Evolutionary conservation across 2,888 invertebrate species (phyloP).

Genomic region (Acronicta leporina): DNA sequence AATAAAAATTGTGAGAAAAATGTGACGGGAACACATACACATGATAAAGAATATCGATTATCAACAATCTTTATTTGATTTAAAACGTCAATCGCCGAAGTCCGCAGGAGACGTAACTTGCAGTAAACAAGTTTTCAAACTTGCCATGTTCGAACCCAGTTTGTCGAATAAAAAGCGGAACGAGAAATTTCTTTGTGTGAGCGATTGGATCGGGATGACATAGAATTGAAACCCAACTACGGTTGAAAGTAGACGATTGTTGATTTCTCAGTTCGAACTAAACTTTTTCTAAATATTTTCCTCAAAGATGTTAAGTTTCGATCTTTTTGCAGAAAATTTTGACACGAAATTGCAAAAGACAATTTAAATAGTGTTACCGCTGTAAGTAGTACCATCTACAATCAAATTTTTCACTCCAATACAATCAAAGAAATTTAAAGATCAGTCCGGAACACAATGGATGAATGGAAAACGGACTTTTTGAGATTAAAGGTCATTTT

Average conservation of each 20-base stretch:
- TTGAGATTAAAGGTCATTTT: no score
- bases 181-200: constrained; percentile 54
- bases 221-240: constrained; percentile 35
- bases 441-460: no score
- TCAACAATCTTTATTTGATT: constrained; percentile 43
- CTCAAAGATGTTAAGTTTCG: neutral
- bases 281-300: no score
- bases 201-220: constrained; percentile 57
- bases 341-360: neutral
- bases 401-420: no score
- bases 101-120: constrained; percentile 42
- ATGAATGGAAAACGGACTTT: no score
- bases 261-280: constrained; percentile 1
- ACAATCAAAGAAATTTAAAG: no score
- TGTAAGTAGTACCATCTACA: no score
- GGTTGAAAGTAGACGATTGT: constrained; percentile 27
- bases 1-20: neutral
- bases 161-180: constrained; percentile 57
- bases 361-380: neutral
- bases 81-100: constrained; percentile 43
- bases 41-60: constrained; percentile 20
- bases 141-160: constrained; percentile 56
- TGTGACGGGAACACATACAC: no score
- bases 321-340: neutral
- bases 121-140: constrained; percentile 67